A percentile compares a stretch with the other conserved stretches of the same genome.
Evolutionary conservation across 2,113 vertebrate genomes (phyloP).

Genomic region (Gambusia holbrooki): DNA sequence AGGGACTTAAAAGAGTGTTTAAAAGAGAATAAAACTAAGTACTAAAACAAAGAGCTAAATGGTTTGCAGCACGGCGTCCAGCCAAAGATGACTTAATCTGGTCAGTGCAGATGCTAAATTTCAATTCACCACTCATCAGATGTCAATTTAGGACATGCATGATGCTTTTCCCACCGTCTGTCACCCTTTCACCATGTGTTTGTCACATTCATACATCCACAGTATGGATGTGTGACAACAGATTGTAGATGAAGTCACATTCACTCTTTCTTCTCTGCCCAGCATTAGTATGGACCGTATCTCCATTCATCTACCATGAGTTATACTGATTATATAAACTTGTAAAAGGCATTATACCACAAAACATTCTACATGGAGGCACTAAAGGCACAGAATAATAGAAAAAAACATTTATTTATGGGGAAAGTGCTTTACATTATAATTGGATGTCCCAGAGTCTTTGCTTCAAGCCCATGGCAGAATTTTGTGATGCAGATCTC

Average conservation of each 20-base stretch:
- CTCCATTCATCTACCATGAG: neutral
- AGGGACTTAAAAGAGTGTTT: neutral
- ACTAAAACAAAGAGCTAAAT: slow-evolving; percentile 35
- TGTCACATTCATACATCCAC: slow-evolving; percentile 26
- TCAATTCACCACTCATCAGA: slow-evolving; percentile 65
- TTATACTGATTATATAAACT: neutral
- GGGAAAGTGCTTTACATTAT: neutral
- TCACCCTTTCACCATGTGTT: slow-evolving; percentile 31
- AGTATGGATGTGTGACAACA: slow-evolving; percentile 39
- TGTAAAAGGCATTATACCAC: neutral
- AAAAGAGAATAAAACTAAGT: neutral
- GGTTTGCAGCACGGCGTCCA: neutral
- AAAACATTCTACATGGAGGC: neutral
- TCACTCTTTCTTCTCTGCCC: neutral
- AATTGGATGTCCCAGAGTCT: neutral
- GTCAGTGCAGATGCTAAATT: slow-evolving; percentile 65
- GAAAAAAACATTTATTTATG: neutral
- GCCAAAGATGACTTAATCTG: slow-evolving; percentile 63
- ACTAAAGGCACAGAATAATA: neutral
- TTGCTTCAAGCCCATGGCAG: neutral
- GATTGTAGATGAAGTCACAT: neutral
- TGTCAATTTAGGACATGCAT: slow-evolving; percentile 50
- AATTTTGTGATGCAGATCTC: neutral
- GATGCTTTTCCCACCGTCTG: slow-evolving; percentile 42
- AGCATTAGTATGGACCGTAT: neutral